Base-by-base conservation (phyloP, 2,113 vertebrate genomes). In the Sturnus vulgaris region DNA sequence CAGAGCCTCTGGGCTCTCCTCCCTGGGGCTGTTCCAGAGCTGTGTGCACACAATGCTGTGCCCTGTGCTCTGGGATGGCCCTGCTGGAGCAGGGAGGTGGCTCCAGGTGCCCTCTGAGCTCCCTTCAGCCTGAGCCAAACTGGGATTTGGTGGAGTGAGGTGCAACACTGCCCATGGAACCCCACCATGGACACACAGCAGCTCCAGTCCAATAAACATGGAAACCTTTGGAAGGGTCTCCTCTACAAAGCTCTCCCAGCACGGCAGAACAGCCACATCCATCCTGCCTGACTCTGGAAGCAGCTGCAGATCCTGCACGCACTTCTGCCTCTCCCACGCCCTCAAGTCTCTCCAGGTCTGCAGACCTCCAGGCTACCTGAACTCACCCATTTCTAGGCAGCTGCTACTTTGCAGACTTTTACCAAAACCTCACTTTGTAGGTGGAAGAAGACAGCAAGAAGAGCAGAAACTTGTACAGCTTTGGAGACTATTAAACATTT, bases 61-160 rank as follows among this genome's bases (percentile, higher is more conserved):
- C 40, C 40, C 40, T 40, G 40, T 40, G 40, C 40, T 40, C 40
- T 40, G 40, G 40, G 40, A 40, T 40, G 40, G 40, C 40, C 40
- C 40, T 40, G 40, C 40, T 40, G 40, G 40, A 40, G 40, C 40
- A 40, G 40, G 40, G 40, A 40, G 40, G 49, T 5, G 50, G 1
- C n/a, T 39, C 42, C 78, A 22, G n/a, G 2, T 39, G 64, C 79
- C 52, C 79, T 0, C 64, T 9, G 16, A 1, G 79, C 44, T 50
- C 80, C 76, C 47, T 4, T 0, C 66, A 37, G 68, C 33, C 57
- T 55, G 1, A 15, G 3, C 28, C 57, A 25, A 0, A 1, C 14
- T 5, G 14, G n/a, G 5, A 27, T n/a, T 1, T n/a, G 47, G 28
- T 21, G 4, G 15, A 40, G 22, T 1, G 7, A 72, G 40, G 40